These are phyloP conservation scores for Brachirus orientalis DNA, from an alignment of 2,113 vertebrate species.

Conservation along the genomic window DNA sequence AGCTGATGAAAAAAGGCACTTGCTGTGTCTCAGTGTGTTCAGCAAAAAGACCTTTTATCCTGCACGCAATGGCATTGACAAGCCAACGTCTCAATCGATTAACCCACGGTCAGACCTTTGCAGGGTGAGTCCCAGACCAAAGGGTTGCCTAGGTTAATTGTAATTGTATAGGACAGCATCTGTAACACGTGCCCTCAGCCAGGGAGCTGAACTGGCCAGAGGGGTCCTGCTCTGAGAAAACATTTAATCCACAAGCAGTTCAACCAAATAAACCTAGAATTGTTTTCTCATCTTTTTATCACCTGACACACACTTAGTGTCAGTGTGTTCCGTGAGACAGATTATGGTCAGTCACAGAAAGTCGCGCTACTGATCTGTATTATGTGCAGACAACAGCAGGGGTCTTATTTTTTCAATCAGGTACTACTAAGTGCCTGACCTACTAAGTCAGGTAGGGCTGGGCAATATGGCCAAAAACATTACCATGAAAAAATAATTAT, in stretches of 20 bases:
- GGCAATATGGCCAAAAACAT: no score
- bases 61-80: slow-evolving; percentile 61
- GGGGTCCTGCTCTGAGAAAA: slow-evolving; percentile 16
- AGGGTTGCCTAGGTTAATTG: slow-evolving; percentile 66
- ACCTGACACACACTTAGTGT: background rate
- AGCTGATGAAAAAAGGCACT: slow-evolving; percentile 34
- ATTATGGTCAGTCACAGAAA: background rate
- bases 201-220: slow-evolving; percentile 39
- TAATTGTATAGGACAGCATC: slow-evolving; percentile 70
- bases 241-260: slow-evolving; percentile 32
- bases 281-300: background rate
- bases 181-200: slow-evolving; percentile 44
- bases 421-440: no score
- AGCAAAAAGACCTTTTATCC: slow-evolving; percentile 62
- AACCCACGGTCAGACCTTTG: slow-evolving; percentile 59
- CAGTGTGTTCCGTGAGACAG: no score
- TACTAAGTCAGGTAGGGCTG: no score
- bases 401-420: background rate
- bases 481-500: no score
- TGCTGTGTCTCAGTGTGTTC: slow-evolving; percentile 37
- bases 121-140: slow-evolving; percentile 40
- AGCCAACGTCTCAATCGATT: slow-evolving; percentile 60
- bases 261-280: background rate
- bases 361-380: background rate
- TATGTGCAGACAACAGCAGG: no score